phyloP scores from a whole-genome alignment of 2,888 invertebrate species.

The Balanococcus diminutus region DNA sequence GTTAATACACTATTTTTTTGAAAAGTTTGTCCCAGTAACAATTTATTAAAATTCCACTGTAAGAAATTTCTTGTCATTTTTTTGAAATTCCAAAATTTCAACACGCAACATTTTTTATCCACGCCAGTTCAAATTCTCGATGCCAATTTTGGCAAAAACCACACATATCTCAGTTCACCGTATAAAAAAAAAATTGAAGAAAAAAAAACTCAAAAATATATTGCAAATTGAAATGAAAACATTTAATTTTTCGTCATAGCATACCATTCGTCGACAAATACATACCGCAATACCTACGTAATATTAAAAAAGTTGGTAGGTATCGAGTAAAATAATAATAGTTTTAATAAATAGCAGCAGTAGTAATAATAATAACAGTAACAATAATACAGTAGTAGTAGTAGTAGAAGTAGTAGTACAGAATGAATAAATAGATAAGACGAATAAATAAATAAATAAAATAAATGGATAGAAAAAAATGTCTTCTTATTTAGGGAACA shows the following conservation, averaged over 20 bases:
- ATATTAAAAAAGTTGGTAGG: neutral
- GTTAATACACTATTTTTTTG: too few species aligned
- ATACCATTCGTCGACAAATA: neutral
- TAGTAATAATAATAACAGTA: neutral
- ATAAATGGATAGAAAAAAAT: slow-evolving; percentile 11
- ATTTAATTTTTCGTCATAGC: slow-evolving; percentile 13
- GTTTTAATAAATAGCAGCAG: neutral
- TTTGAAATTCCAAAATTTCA: too few species aligned
- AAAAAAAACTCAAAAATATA: neutral
- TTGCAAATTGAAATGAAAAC: slow-evolving; percentile 3
- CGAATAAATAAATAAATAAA: slow-evolving; percentile 4
- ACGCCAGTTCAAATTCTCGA: too few species aligned
- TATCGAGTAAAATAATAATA: neutral
- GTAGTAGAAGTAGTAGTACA: slow-evolving; percentile 8
- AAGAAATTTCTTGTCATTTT: too few species aligned
- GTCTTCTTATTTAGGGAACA: neutral
- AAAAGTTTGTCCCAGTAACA: too few species aligned
- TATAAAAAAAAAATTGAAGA: too few species aligned
- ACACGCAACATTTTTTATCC: too few species aligned
- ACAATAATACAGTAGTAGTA: neutral
- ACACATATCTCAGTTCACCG: too few species aligned
- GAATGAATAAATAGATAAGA: slow-evolving; percentile 19
- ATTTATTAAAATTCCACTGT: too few species aligned
- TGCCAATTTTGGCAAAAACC: too few species aligned
- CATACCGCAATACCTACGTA: neutral